Conservation (phyloP, 2,888 invertebrate species). For the Dinocampus coccinellae region DNA sequence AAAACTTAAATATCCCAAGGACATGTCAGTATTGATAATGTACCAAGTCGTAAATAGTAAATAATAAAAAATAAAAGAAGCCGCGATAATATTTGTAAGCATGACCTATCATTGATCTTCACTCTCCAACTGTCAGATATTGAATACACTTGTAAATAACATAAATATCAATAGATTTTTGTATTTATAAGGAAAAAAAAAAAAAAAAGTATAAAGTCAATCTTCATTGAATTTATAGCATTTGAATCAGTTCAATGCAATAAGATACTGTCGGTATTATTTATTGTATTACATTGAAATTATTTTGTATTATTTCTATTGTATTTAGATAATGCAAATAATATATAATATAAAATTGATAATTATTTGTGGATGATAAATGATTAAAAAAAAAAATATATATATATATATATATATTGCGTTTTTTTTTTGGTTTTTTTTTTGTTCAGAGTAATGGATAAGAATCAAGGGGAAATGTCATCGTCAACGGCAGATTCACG, state of each 20-base stretch:
- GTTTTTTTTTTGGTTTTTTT: too few relatives aligned
- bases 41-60: not conserved
- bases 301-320: too few relatives aligned
- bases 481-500: conserved; percentile 16
- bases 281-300: too few relatives aligned
- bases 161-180: not conserved
- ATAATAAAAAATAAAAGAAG: not conserved
- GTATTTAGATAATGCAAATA: too few relatives aligned
- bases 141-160: not conserved
- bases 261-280: too few relatives aligned
- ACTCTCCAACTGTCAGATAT: not conserved
- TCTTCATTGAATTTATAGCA: too few relatives aligned
- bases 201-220: too few relatives aligned
- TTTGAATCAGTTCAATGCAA: too few relatives aligned
- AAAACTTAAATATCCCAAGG: not conserved
- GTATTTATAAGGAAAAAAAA: not conserved
- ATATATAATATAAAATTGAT: too few relatives aligned
- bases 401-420: too few relatives aligned
- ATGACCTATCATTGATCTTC: conserved; percentile 1
- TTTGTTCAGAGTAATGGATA: conserved; percentile 26
- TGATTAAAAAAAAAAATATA: too few relatives aligned
- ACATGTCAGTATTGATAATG: not conserved
- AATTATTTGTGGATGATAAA: too few relatives aligned
- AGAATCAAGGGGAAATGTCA: conserved; percentile 22
- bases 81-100: not conserved